Evolutionary conservation across 2,888 invertebrate species (phyloP).

Genomic region (Lissocephala sabroskyi): DNA sequence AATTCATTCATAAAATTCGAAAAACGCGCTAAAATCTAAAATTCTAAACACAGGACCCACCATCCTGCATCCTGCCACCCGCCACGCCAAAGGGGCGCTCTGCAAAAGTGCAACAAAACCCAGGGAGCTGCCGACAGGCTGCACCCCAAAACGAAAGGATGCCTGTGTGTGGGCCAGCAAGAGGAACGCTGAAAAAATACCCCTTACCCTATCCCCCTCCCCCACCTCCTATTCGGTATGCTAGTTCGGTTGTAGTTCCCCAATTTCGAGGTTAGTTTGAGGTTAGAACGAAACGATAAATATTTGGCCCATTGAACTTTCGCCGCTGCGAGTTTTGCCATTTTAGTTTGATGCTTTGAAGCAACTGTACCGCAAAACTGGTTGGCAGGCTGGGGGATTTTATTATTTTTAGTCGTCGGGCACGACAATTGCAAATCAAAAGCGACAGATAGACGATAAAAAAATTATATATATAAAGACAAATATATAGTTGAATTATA

Average conservation of each 20-base stretch:
- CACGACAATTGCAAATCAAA: conserved; percentile 45
- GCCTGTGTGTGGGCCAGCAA: too few species aligned
- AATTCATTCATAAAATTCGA: conserved; percentile 71
- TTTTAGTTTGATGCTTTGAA: conserved; percentile 7
- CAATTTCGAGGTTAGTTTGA: too few species aligned
- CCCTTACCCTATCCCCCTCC: too few species aligned
- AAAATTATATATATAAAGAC: conserved; percentile 23
- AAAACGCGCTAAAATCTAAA: conserved; percentile 71
- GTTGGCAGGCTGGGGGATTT: too few species aligned
- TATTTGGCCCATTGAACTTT: too few species aligned
- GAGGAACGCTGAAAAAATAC: too few species aligned
- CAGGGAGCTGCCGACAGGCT: too few species aligned
- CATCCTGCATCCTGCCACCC: neutral
- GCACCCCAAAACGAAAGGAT: too few species aligned
- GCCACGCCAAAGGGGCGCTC: neutral
- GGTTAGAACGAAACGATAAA: too few species aligned
- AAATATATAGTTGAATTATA: conserved; percentile 9
- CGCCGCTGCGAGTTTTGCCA: neutral
- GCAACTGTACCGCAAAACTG: conserved; percentile 11
- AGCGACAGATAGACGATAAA: neutral
- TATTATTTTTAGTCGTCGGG: conserved; percentile 50
- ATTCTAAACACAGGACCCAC: conserved; percentile 65
- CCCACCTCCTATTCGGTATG: too few species aligned
- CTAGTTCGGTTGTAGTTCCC: too few species aligned
- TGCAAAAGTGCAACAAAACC: too few species aligned